Conservation (phyloP, 2,797 vertebrate genomes). For the Anniella stebbinsi region DNA sequence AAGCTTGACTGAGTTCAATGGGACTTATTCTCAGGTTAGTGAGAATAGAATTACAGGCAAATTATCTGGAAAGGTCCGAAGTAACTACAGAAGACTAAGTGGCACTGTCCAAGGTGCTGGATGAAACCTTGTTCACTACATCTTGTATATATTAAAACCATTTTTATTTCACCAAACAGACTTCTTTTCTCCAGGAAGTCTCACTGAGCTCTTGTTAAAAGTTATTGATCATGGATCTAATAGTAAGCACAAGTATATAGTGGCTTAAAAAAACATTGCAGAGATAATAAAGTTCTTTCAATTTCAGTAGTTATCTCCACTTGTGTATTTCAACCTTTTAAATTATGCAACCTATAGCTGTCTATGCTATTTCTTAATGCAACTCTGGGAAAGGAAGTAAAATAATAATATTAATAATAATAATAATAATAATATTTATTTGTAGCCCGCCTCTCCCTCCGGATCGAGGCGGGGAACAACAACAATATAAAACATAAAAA, state of each 20-base stretch:
- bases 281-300: conserved; percentile 43
- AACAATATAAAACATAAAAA: too few species aligned
- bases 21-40: not conserved
- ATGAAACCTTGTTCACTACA: conserved; percentile 34
- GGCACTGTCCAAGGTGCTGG: conserved; percentile 44
- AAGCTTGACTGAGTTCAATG: not conserved
- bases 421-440: too few species aligned
- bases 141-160: conserved; percentile 47
- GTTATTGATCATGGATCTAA: conserved; percentile 45
- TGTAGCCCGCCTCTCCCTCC: too few species aligned
- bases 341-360: conserved; percentile 1
- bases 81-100: not conserved
- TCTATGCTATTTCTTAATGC: not conserved
- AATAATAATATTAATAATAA: too few species aligned
- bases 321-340: not conserved
- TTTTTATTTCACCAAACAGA: conserved; percentile 43
- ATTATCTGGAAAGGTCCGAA: not conserved
- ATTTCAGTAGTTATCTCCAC: conserved; percentile 8
- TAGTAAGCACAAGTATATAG: conserved; percentile 43
- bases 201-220: conserved; percentile 55
- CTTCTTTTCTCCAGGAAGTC: conserved; percentile 44
- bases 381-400: conserved; percentile 41
- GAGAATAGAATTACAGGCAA: too few species aligned
- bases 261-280: conserved; percentile 44
- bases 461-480: too few species aligned